phyloP scores from a whole-genome alignment of 2,888 invertebrate genomes.

The Hetaerina titia region DNA sequence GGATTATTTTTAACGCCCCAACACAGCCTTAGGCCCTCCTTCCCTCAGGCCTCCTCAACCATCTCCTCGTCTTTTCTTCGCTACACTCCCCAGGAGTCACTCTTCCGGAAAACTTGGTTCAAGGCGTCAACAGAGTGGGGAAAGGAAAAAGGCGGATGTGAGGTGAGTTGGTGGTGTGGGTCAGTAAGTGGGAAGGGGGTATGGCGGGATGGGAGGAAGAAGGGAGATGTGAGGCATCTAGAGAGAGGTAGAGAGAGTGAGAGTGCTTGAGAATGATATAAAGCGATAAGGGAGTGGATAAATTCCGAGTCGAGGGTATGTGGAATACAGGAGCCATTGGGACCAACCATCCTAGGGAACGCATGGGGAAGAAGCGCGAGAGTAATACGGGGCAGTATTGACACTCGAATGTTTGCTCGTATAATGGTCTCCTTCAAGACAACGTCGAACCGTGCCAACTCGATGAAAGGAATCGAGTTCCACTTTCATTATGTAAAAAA shows the following conservation, averaged over 20 bases:
- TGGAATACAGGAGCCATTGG: neutral
- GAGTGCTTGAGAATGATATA: neutral
- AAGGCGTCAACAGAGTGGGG: neutral
- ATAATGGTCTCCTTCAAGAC: too few species aligned
- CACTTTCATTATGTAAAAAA: too few species aligned
- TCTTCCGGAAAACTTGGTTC: neutral
- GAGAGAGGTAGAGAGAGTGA: too few species aligned
- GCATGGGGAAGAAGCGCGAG: too few species aligned
- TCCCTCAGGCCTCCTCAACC: too few species aligned
- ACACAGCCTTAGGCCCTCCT: too few species aligned
- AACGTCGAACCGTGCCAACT: too few species aligned
- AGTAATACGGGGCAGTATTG: too few species aligned
- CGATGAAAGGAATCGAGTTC: too few species aligned
- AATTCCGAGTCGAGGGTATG: neutral
- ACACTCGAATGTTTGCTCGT: too few species aligned
- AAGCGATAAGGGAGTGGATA: neutral
- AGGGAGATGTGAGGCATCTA: neutral
- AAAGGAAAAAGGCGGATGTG: neutral
- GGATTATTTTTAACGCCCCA: too few species aligned
- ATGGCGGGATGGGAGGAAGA: neutral
- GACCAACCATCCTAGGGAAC: neutral
- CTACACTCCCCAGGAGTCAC: neutral
- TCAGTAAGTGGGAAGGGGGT: neutral
- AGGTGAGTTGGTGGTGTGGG: neutral
- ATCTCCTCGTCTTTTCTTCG: too few species aligned